Percentiles rank a stretch among this genome's conserved stretches.
Evolutionary conservation across 2,113 vertebrate genomes (phyloP).

Genomic region (Callopanchax toddi): DNA sequence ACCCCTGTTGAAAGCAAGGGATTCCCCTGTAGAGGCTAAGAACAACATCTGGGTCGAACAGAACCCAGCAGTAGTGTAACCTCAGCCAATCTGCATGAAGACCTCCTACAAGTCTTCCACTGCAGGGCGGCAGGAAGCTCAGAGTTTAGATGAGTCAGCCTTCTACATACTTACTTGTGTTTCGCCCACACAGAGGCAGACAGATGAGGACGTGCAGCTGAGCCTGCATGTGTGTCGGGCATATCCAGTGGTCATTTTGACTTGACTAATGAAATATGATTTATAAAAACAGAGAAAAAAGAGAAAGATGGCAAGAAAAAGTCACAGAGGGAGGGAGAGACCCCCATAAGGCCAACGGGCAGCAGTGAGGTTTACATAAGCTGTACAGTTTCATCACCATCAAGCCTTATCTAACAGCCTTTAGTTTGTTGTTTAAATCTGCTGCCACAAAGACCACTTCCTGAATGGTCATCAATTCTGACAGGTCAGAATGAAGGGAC

Average conservation of each 20-base stretch:
- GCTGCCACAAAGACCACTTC: not conserved
- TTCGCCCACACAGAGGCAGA: slow-evolving; percentile 22
- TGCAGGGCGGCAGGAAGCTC: slow-evolving; percentile 28
- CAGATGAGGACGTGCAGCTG: slow-evolving; percentile 38
- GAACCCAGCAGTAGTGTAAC: slow-evolving; percentile 11
- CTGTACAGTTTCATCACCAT: slow-evolving; percentile 51
- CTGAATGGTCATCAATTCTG: not conserved
- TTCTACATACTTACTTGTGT: slow-evolving; percentile 48
- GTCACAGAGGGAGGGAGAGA: slow-evolving; percentile 5
- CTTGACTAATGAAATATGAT: slow-evolving; percentile 31
- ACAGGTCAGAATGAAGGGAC: not conserved
- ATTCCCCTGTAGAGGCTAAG: slow-evolving; percentile 25
- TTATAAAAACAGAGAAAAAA: slow-evolving; percentile 35
- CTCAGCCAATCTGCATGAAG: slow-evolving; percentile 26
- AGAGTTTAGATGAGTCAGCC: slow-evolving; percentile 55
- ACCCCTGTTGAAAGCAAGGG: slow-evolving; percentile 15
- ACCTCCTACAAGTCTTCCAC: slow-evolving; percentile 41
- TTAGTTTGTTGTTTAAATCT: slow-evolving; percentile 8
- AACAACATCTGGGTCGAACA: slow-evolving; percentile 27
- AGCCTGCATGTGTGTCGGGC: slow-evolving; percentile 26
- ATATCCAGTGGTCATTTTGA: slow-evolving; percentile 35
- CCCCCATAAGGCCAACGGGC: slow-evolving; percentile 18
- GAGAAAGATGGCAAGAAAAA: not conserved
- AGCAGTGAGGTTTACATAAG: slow-evolving; percentile 55
- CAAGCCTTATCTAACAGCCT: slow-evolving; percentile 11